Evolutionary conservation across 2,888 invertebrate genomes (phyloP).

Genomic region (Drosophila affinis): DNA sequence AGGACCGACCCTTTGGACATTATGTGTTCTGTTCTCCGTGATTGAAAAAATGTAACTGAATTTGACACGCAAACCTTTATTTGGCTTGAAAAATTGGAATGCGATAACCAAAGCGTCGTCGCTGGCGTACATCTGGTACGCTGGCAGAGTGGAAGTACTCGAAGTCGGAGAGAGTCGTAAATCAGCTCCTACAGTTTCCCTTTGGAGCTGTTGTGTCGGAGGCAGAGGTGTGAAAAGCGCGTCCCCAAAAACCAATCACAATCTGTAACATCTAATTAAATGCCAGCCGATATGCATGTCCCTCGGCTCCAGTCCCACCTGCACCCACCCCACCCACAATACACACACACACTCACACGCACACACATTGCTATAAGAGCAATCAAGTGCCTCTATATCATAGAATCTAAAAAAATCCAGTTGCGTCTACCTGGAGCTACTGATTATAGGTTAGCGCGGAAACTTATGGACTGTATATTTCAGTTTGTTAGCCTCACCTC

Average conservation of each 20-base stretch:
- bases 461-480: too few relatives aligned
- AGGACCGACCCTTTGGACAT: constrained; percentile 60
- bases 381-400: constrained; percentile 35
- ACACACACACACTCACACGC: not conserved
- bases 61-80: constrained; percentile 26
- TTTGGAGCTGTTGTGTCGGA: not conserved
- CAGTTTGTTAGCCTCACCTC: too few relatives aligned
- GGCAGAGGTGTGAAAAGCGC: not conserved
- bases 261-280: constrained; percentile 38
- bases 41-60: constrained; percentile 52
- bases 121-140: constrained; percentile 7
- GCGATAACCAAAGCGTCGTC: constrained; percentile 33
- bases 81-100: constrained; percentile 48
- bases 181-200: constrained; percentile 18
- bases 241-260: constrained; percentile 78
- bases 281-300: constrained; percentile 6
- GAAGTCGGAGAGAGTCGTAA: constrained; percentile 32
- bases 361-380: constrained; percentile 19
- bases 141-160: constrained; percentile 11
- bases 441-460: constrained; percentile 2
- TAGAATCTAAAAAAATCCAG: constrained; percentile 1
- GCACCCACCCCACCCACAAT: not conserved
- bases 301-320: constrained; percentile 15
- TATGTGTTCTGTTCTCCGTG: constrained; percentile 27
- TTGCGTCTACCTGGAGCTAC: not conserved